Percentiles rank a stretch among this genome's conserved stretches.
Conservation (phyloP, 2,113 vertebrate species). For the Struthio camelus region DNA sequence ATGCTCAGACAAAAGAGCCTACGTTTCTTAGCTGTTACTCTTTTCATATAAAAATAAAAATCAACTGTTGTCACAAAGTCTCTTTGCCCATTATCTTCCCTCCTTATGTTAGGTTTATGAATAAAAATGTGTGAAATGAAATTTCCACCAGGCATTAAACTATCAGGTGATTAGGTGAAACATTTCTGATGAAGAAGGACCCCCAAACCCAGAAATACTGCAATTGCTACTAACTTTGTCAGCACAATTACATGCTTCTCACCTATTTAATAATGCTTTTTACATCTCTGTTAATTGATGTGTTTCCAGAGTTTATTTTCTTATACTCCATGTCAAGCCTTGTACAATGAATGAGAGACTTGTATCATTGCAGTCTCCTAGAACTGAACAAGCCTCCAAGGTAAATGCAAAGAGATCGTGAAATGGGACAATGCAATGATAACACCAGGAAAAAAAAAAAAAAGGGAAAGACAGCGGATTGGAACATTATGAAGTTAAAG, state of each 20-base stretch:
- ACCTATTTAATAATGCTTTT: slow-evolving; percentile 63
- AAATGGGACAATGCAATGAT: slow-evolving; percentile 55
- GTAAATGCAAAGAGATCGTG: slow-evolving; percentile 64
- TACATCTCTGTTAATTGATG: slow-evolving; percentile 57
- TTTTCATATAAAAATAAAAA: slow-evolving; percentile 49
- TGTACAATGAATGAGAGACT: slow-evolving; percentile 40
- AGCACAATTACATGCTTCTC: slow-evolving; percentile 59
- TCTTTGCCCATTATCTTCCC: slow-evolving; percentile 28
- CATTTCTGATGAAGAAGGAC: slow-evolving; percentile 32
- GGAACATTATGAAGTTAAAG: slow-evolving; percentile 69
- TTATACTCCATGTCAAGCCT: slow-evolving; percentile 24
- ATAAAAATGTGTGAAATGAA: slow-evolving; percentile 57
- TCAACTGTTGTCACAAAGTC: slow-evolving; percentile 29
- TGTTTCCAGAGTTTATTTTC: slow-evolving; percentile 61
- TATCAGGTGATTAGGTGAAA: slow-evolving; percentile 48
- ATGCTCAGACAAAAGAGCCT: slow-evolving; percentile 44
- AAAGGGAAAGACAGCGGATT: slow-evolving; percentile 28
- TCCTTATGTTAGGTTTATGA: slow-evolving; percentile 37
- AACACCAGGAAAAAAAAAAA: not conserved
- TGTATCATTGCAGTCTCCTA: slow-evolving; percentile 45
- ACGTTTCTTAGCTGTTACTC: not conserved
- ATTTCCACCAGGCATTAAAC: slow-evolving; percentile 49
- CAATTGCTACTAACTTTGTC: slow-evolving; percentile 14
- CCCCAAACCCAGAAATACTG: slow-evolving; percentile 35
- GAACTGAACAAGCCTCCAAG: slow-evolving; percentile 51